phyloP scores from a whole-genome alignment of 2,888 invertebrate species.

The Drepana falcataria region DNA sequence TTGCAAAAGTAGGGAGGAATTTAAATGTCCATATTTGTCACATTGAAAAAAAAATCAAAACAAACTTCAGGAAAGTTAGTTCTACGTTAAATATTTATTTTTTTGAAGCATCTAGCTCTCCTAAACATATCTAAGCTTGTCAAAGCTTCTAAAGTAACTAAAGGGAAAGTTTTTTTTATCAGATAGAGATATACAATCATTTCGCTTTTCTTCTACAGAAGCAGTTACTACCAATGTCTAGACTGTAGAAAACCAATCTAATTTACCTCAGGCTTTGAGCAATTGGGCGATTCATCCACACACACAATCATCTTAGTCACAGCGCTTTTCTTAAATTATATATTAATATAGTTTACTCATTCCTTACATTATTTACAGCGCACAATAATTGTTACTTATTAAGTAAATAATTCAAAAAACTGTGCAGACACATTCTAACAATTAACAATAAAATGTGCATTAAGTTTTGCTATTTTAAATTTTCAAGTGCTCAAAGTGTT shows the following conservation, averaged over 20 bases:
- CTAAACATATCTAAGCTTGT: constrained; percentile 32
- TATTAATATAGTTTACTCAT: constrained; percentile 40
- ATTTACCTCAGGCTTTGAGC: constrained; percentile 49
- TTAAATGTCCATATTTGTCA: too few species aligned
- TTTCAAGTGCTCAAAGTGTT: constrained; percentile 30
- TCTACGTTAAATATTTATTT: constrained; percentile 13
- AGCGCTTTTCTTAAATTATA: constrained; percentile 56
- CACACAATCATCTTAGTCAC: constrained; percentile 60
- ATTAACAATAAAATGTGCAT: constrained; percentile 61
- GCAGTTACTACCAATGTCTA: background rate
- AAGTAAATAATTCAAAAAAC: constrained; percentile 48
- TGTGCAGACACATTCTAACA: constrained; percentile 59
- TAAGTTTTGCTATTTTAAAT: constrained; percentile 36
- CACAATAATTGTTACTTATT: constrained; percentile 30
- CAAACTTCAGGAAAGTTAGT: too few species aligned
- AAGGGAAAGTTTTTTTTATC: constrained; percentile 1
- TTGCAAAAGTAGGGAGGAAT: too few species aligned
- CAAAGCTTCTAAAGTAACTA: constrained; percentile 7
- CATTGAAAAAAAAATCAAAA: too few species aligned
- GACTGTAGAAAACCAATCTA: background rate
- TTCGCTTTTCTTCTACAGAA: background rate
- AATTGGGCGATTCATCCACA: constrained; percentile 49
- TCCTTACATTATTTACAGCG: constrained; percentile 65
- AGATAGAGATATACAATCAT: background rate
- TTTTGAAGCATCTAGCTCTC: constrained; percentile 39